Evolutionary conservation across 2,888 invertebrate genomes (phyloP), one percentile per base, ranked within the genome.

Genomic region (Apotomis turbidana): DNA sequence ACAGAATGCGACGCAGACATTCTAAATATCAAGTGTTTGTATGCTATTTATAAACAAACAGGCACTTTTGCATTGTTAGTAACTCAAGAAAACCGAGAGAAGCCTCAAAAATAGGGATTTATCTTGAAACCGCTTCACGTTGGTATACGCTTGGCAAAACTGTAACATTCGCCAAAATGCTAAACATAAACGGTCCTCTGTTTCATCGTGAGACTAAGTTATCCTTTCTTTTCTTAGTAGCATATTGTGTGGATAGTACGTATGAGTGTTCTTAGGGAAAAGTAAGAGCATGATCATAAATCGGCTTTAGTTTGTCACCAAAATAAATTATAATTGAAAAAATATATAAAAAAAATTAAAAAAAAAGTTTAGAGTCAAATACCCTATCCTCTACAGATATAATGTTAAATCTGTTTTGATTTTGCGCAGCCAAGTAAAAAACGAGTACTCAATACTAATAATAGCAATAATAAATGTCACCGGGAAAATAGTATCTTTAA

Each of bases 101-200:
- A 61, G 9, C 15, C 59, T 59, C 52, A 59, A 59, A 49, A 27
- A 44, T 27, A 13, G 27, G 46, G 41, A 54, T 66, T 66, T 60
- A 60, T 60, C 38, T 59, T 41, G 46, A 9, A 27, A 58, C 38
- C 8, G 13, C 41, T 54, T 58, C 52, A 44, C n/a, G 63, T 27
- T 36, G 58, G 41, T 64, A 70, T 54, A 46, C 27, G 44, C 46
- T 66, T 46, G 13, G 38, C 58, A 52, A 46, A 46, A 61, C 44
- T 27, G 44, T 36, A 61, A 15, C 59, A 27, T 70, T 64, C 46
- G 59, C 64, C 46, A 59, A 70, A 64, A 60, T 66, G 58, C 58
- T 59, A 46, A 54, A 54, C 55, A 55, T 55, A 55, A 55, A 27
- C 55, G 12, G 6, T 27, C 55, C 55, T 66, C n/a, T 55, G 54